Percentiles rank a stretch among this genome's conserved stretches.
Conservation (phyloP, 1,140 invertebrate genomes). For the Pseudomyrmex concolor region DNA sequence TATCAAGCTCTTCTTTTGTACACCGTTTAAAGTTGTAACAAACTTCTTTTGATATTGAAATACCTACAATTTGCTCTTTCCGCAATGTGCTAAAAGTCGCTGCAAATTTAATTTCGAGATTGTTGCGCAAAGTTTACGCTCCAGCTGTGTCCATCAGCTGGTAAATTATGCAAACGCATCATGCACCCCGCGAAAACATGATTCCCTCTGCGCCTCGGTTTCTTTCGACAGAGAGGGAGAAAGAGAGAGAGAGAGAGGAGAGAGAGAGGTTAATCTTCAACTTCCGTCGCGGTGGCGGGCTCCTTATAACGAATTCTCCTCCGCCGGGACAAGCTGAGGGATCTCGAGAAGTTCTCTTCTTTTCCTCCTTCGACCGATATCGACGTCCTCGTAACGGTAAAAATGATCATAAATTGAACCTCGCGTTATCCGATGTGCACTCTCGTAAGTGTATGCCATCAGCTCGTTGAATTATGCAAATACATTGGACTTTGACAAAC, state of each 20-base stretch:
- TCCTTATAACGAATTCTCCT: constrained; percentile 42
- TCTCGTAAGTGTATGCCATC: constrained; percentile 51
- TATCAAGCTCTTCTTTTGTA: constrained; percentile 37
- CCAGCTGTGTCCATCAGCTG: constrained; percentile 58
- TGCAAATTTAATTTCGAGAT: constrained; percentile 59
- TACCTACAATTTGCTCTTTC: not conserved
- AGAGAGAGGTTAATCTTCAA: constrained; percentile 36
- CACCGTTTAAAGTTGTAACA: constrained; percentile 49
- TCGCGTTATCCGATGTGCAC: constrained; percentile 44
- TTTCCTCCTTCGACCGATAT: constrained; percentile 29
- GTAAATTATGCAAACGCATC: constrained; percentile 61
- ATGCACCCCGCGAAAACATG: constrained; percentile 39
- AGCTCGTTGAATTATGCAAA: constrained; percentile 60
- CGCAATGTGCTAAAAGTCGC: constrained; percentile 52
- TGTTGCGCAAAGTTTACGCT: constrained; percentile 53
- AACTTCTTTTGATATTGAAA: constrained; percentile 3
- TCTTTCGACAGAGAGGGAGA: not conserved
- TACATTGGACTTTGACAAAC: constrained; percentile 55
- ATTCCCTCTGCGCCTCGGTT: not conserved
- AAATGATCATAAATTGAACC: constrained; percentile 56
- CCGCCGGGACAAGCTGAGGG: constrained; percentile 1
- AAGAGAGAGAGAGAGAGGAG: constrained; percentile 10
- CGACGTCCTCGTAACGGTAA: constrained; percentile 45
- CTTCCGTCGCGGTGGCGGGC: constrained; percentile 30
- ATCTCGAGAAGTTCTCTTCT: constrained; percentile 27